Conservation (phyloP, 2,888 invertebrate species). For the Chaitophorus viminalis region DNA sequence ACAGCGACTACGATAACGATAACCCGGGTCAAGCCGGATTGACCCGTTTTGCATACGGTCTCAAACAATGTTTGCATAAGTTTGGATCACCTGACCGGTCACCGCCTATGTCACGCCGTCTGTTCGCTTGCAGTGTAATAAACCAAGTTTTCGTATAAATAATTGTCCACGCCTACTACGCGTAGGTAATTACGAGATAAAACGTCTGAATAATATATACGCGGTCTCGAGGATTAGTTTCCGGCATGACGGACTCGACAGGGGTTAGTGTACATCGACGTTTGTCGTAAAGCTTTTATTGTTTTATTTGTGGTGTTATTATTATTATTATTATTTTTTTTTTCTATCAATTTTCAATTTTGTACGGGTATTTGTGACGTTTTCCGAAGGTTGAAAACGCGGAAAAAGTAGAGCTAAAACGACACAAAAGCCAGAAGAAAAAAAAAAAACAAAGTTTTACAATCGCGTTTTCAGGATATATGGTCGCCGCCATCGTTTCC, state of each 20-base stretch:
- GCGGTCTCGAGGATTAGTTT: no score
- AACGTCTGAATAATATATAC: no score
- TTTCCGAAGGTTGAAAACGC: background rate
- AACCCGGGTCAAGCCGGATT: constrained; percentile 1
- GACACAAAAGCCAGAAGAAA: background rate
- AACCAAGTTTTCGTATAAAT: background rate
- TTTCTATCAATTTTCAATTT: background rate
- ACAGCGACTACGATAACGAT: background rate
- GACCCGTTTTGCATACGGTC: background rate
- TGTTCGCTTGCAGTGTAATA: background rate
- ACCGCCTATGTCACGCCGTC: background rate
- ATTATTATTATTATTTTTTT: background rate
- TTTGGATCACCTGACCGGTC: constrained; percentile 15
- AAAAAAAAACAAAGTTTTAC: background rate
- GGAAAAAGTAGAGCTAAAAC: background rate
- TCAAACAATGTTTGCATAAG: background rate
- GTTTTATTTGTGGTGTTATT: no score
- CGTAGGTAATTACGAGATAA: background rate
- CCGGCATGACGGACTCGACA: no score
- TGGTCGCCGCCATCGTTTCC: background rate
- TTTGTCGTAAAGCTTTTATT: no score
- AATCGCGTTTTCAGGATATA: constrained; percentile 3
- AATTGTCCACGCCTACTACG: background rate
- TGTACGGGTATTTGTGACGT: background rate
- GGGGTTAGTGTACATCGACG: no score